Base-by-base conservation (phyloP, 1,140 invertebrate genomes). In the Drosophila nebulosa region DNA sequence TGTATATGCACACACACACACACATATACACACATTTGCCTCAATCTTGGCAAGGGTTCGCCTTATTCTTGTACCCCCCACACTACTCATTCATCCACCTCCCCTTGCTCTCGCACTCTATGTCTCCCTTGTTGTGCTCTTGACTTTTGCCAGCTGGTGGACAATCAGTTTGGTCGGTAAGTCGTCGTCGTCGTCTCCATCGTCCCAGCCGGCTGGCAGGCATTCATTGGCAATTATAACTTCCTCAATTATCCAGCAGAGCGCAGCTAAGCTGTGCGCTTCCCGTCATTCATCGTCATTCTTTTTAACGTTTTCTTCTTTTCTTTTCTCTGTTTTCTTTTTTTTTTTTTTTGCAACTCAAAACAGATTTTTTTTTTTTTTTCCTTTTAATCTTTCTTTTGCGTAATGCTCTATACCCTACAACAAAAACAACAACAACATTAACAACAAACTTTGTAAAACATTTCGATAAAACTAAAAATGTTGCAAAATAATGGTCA, bases 141-240 rank as follows among this genome's bases (percentile, higher is more conserved):
- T 76, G 78, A 77, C 78, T 79, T 77, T 64, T 58, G 60, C 24
- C 14, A 39, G 56, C 35, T 64, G 59, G 3, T 56, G 50, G 32
- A 56, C 39, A 7, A 50, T 51, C 22, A 21, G 62, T 27, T 46
- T 57, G 52, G 51, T 70, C 53, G 60, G 27, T 58, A 22, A n/a
- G 30, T 46, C 35, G 59, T 35, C 50, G 39, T 42, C 16, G 39
- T 4, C 39, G 16, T 46, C 39, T 3, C n/a, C 39, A 12, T 36
- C 39, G 18, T 18, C 39, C 22, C 57, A 24, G 58, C 32, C 26
- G 67, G 53, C 68, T 71, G 76, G 65, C 65, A 65, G 79, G 79
- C 78, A 76, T 90, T 88, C 88, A 88, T 90, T 90, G 85, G 89
- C 81, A 90, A 90, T 90, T 90, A 90, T 90, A 90, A 90, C 89